Base-by-base conservation (phyloP, 2,888 invertebrate genomes). In the Acrobasis suavella region DNA sequence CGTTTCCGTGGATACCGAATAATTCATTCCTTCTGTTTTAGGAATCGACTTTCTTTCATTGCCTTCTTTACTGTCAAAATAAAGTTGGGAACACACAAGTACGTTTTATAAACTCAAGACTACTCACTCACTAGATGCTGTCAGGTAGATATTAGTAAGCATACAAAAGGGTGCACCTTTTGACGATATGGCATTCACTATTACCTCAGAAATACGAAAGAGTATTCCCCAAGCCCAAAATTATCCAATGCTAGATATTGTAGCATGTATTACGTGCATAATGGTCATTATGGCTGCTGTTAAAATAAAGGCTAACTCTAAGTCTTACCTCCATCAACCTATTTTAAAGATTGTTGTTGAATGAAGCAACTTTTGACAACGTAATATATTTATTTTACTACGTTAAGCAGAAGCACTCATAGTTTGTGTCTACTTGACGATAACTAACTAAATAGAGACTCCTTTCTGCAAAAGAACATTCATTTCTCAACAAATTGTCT, bases 11-110 rank as follows among this genome's bases (percentile, higher is more conserved):
- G 80, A 71, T 82, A 81, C 80, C 75, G 78, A 83, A 83, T 87
- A 79, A 87, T 87, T 85, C 77, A 85, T 85, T 82, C 70, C 64
- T 74, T 72, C 71, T 73, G 68, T 78, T 81, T 81, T 74, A 69
- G 74, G 79, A 75, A 81, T 82, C 79, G 78, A 76, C 76, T 72
- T 75, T 69, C 68, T 76, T 73, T 81, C 75, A 76, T 72, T 74
- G 73, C 72, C 69, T 62, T 52, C 46, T 59, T 49, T 50, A 16
- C 37, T 59, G 22, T 46, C 16, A 15, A 15, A 17, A 16, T 38
- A 22, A 55, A 38, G 38, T 38, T 38, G 51, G 22, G 46, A 46
- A n/a, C 46, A 46, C 46, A 46, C 46, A 14, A 46, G 14, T n/a
- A 14, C 32, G 42, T 7, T 42, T 39, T 42, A 42, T 42, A 12